Evolutionary conservation across 2,113 vertebrate genomes (phyloP).

Genomic region (Pelecanus crispus): DNA sequence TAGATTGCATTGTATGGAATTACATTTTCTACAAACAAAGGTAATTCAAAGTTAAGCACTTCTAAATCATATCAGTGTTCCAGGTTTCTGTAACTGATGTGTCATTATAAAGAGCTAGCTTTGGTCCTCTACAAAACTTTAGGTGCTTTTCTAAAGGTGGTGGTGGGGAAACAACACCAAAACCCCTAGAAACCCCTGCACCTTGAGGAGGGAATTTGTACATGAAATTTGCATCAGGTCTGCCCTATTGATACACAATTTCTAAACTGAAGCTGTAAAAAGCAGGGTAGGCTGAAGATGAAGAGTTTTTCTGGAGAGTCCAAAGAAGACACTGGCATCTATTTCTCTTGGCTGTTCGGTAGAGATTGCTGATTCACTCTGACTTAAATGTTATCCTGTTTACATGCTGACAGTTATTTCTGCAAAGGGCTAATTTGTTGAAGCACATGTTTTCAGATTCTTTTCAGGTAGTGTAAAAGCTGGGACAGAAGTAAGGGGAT

Average conservation of each 20-base stretch:
- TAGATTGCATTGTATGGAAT: background rate
- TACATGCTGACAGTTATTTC: background rate
- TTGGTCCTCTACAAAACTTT: background rate
- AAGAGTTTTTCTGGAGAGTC: background rate
- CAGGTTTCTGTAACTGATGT: background rate
- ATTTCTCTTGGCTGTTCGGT: background rate
- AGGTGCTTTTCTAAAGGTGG: background rate
- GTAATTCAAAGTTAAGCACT: background rate
- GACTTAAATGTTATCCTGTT: conserved; percentile 49
- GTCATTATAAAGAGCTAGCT: background rate
- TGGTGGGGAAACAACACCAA: background rate
- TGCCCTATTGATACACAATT: background rate
- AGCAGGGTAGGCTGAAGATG: background rate
- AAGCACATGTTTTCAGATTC: background rate
- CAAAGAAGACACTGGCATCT: background rate
- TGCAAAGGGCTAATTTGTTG: background rate
- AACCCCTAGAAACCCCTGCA: background rate
- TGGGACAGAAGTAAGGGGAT: background rate
- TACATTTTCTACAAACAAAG: background rate
- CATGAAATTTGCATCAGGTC: background rate
- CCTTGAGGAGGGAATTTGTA: background rate
- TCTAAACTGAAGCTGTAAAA: background rate
- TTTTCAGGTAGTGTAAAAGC: background rate
- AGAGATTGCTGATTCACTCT: conserved; percentile 47
- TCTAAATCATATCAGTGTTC: background rate